These are phyloP conservation scores for Limanda limanda DNA, from an alignment of 2,113 vertebrate genomes.

Conservation along the genomic window DNA sequence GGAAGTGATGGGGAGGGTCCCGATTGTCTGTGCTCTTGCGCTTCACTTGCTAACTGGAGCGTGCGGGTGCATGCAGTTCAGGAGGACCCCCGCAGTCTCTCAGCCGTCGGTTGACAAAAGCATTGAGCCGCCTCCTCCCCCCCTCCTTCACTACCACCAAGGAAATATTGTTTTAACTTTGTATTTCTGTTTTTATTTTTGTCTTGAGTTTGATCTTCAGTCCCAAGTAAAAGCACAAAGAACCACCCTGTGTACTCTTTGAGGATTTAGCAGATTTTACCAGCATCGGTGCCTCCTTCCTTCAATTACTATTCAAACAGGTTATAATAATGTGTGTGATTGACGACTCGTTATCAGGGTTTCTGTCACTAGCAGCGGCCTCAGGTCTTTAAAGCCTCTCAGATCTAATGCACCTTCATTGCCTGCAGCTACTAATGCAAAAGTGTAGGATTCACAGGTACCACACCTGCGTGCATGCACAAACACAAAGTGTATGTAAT, in stretches of 20 bases:
- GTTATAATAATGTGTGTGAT: not conserved
- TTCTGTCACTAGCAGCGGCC: not conserved
- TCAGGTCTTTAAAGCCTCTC: not conserved
- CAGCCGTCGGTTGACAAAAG: slow-evolving; percentile 66
- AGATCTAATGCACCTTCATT: not conserved
- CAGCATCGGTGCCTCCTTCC: not conserved
- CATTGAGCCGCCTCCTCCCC: slow-evolving; percentile 25
- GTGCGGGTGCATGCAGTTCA: slow-evolving; percentile 63
- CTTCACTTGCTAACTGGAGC: slow-evolving; percentile 83
- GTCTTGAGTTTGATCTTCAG: not conserved
- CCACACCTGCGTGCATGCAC: not conserved
- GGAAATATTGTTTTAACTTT: slow-evolving; percentile 6
- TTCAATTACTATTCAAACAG: not conserved
- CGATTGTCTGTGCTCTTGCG: slow-evolving; percentile 66
- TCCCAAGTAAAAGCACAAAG: too few species aligned
- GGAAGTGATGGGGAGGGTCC: slow-evolving; percentile 63
- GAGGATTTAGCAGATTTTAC: not conserved
- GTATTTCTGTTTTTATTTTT: not conserved
- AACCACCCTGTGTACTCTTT: not conserved
- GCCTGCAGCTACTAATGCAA: not conserved
- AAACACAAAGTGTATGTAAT: not conserved
- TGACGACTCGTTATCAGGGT: not conserved
- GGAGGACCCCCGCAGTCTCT: slow-evolving; percentile 66
- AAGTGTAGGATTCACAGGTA: not conserved
- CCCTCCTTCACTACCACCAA: slow-evolving; percentile 20